A percentile compares a stretch with the other conserved stretches of the same genome.
phyloP scores from a whole-genome alignment of 2,888 invertebrate species.

The Epinotia ramella region DNA sequence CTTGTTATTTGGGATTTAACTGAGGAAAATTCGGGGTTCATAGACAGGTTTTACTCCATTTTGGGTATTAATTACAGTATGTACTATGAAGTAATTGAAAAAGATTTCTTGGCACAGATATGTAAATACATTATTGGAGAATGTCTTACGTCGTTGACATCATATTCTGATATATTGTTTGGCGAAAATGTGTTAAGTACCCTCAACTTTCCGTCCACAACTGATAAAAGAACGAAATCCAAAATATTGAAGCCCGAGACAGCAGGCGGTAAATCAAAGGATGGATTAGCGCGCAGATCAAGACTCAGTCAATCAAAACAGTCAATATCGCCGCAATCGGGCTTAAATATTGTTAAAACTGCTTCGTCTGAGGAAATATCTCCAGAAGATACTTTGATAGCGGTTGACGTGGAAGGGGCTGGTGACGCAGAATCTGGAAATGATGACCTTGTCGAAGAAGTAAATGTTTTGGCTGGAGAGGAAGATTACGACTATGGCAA shows the following conservation, averaged over 20 bases:
- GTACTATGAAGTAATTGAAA: constrained; percentile 84
- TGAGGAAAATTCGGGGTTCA: constrained; percentile 75
- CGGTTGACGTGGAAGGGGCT: constrained; percentile 58
- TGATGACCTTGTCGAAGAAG: constrained; percentile 55
- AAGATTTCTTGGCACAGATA: constrained; percentile 79
- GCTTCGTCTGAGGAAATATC: constrained; percentile 56
- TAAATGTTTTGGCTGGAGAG: constrained; percentile 70
- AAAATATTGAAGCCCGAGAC: constrained; percentile 73
- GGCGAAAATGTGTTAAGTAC: constrained; percentile 69
- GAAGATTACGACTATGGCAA: constrained; percentile 80
- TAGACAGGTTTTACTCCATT: constrained; percentile 86
- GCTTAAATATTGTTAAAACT: constrained; percentile 63
- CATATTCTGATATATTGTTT: constrained; percentile 68
- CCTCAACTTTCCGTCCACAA: constrained; percentile 68
- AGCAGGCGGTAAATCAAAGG: constrained; percentile 62
- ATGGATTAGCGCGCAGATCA: constrained; percentile 61
- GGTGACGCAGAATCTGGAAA: constrained; percentile 57
- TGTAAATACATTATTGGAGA: constrained; percentile 80
- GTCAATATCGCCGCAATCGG: constrained; percentile 51
- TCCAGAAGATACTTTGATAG: constrained; percentile 51
- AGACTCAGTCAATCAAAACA: constrained; percentile 60
- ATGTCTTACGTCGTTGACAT: constrained; percentile 63
- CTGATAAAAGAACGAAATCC: constrained; percentile 70
- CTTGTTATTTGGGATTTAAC: constrained; percentile 73
- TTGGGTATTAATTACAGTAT: constrained; percentile 86